These are phyloP conservation scores for Dipodomys stephensi DNA, from an alignment of 2,113 vertebrate genomes.

Conservation along the genomic window DNA sequence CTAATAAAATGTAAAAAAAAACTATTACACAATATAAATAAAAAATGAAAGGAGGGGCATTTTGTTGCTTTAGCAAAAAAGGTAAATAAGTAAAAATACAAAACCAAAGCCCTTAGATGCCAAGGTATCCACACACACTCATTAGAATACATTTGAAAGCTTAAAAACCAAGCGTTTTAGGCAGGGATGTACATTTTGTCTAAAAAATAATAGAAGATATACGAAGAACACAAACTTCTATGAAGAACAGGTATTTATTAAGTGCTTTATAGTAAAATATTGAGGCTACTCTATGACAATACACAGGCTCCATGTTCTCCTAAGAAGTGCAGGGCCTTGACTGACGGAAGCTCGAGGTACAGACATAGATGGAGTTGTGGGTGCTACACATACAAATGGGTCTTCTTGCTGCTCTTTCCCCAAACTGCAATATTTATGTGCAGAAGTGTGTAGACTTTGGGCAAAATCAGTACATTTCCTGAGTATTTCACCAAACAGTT, in stretches of 20 bases:
- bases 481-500: slow-evolving; percentile 82
- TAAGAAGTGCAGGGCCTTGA: slow-evolving; percentile 78
- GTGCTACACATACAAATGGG: slow-evolving; percentile 44
- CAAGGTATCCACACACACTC: not conserved
- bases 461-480: slow-evolving; percentile 84
- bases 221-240: slow-evolving; percentile 84
- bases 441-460: slow-evolving; percentile 75
- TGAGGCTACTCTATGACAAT: slow-evolving; percentile 84
- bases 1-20: too few relatives aligned
- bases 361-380: slow-evolving; percentile 51
- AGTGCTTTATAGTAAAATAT: slow-evolving; percentile 89
- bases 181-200: slow-evolving; percentile 81
- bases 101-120: not conserved
- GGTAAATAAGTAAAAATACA: not conserved
- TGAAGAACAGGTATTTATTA: slow-evolving; percentile 84
- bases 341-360: slow-evolving; percentile 65
- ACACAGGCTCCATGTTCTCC: slow-evolving; percentile 85
- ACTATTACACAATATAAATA: too few relatives aligned
- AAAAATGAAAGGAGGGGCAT: too few relatives aligned
- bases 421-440: slow-evolving; percentile 54
- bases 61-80: too few relatives aligned
- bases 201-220: slow-evolving; percentile 85
- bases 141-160: not conserved
- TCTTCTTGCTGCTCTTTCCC: slow-evolving; percentile 60
- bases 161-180: not conserved